Evolutionary conservation across 2,797 vertebrate genomes (phyloP).

Genomic region (Enteromius treurensis): DNA sequence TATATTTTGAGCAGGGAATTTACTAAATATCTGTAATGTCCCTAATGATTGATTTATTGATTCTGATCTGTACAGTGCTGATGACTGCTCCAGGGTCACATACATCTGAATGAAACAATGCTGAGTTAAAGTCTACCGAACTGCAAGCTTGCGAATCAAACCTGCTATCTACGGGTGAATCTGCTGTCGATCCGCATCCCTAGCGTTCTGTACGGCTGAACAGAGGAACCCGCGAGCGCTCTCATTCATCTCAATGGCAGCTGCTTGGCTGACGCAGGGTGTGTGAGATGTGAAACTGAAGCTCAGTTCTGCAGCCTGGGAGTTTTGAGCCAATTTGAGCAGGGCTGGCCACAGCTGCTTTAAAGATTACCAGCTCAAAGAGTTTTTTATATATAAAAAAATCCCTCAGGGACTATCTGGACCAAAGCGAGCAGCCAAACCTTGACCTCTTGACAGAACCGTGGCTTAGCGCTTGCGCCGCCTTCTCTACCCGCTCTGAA

Average conservation of each 20-base stretch:
- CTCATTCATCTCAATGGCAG: neutral
- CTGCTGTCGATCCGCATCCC: too few relatives aligned
- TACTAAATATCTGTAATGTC: neutral
- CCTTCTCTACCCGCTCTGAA: neutral
- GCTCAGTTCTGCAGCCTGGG: neutral
- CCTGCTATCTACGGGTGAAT: neutral
- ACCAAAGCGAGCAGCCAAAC: neutral
- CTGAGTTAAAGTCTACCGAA: neutral
- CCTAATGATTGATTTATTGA: too few relatives aligned
- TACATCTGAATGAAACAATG: neutral
- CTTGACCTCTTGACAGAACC: neutral
- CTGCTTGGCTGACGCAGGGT: conserved; percentile 3
- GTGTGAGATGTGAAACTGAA: neutral
- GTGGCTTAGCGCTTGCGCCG: neutral
- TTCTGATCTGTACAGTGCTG: too few relatives aligned
- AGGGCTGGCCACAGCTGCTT: neutral
- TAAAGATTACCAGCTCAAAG: conserved; percentile 15
- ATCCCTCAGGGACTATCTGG: neutral
- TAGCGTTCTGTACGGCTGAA: neutral
- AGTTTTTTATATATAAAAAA: neutral
- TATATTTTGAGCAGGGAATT: neutral
- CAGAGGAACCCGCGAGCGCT: neutral
- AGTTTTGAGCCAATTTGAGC: neutral
- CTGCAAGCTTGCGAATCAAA: neutral
- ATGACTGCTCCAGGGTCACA: neutral